phyloP scores from a whole-genome alignment of 2,888 invertebrate genomes.

The Boloria euphrosyne region DNA sequence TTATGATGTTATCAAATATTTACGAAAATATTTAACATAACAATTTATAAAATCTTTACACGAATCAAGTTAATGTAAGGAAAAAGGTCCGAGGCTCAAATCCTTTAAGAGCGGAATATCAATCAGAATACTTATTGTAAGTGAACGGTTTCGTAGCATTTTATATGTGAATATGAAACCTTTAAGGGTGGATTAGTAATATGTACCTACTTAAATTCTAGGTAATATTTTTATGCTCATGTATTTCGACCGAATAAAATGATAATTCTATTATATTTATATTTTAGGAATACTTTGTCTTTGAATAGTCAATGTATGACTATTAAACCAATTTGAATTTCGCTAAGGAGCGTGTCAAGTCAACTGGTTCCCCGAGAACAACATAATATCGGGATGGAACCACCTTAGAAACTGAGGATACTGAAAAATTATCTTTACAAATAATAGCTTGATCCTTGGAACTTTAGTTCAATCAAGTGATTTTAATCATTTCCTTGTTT shows the following conservation, averaged over 20 bases:
- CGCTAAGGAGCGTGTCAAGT: no score
- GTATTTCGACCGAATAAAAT: background rate
- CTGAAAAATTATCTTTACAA: no score
- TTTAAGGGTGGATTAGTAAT: slow-evolving; percentile 16
- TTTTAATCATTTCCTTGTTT: no score
- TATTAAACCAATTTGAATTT: no score
- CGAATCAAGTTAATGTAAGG: slow-evolving; percentile 24
- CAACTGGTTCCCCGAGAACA: no score
- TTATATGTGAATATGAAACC: slow-evolving; percentile 18
- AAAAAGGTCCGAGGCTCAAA: slow-evolving; percentile 29
- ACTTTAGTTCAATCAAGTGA: no score
- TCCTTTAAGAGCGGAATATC: slow-evolving; percentile 33
- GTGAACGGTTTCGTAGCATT: slow-evolving; percentile 19
- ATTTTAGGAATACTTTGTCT: background rate
- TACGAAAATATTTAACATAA: background rate
- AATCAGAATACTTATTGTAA: slow-evolving; percentile 34
- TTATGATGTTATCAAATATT: background rate
- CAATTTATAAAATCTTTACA: slow-evolving; percentile 14
- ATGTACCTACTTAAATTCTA: background rate
- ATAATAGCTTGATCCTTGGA: no score
- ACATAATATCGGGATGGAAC: no score
- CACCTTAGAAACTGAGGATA: no score
- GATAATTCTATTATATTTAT: no score
- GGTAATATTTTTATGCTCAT: background rate
- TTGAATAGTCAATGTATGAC: no score